Percentiles rank a stretch among this genome's conserved stretches.
Conservation (phyloP, 2,888 invertebrate species). For the Nomada flava region DNA sequence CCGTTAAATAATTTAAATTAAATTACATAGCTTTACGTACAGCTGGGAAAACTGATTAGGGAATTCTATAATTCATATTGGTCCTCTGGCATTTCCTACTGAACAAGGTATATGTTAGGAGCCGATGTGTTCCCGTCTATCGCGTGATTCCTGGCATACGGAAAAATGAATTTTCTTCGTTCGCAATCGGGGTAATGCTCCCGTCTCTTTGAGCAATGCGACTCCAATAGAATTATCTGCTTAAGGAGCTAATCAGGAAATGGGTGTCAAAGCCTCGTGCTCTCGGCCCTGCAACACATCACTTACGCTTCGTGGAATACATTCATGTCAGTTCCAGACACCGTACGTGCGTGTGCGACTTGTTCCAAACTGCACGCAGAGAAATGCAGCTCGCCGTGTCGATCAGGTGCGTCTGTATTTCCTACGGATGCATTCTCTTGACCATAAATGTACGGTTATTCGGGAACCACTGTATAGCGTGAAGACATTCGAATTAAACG, state of each 20-base stretch:
- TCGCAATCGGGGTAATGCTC: not conserved
- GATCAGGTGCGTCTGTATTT: conserved; percentile 32
- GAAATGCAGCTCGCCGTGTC: conserved; percentile 43
- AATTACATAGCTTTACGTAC: not conserved
- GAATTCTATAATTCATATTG: too few species aligned
- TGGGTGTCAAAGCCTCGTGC: conserved; percentile 66
- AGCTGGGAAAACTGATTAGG: too few species aligned
- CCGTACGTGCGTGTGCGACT: conserved; percentile 50
- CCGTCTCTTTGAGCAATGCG: conserved; percentile 1
- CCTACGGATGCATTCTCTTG: conserved; percentile 14
- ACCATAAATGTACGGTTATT: not conserved
- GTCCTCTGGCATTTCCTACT: too few species aligned
- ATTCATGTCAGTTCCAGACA: conserved; percentile 73
- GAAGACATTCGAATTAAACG: too few species aligned
- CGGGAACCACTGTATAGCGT: not conserved
- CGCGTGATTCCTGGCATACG: not conserved
- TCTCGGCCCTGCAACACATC: conserved; percentile 62
- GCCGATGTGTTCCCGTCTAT: not conserved
- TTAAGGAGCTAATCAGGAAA: conserved; percentile 38
- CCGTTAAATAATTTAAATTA: not conserved
- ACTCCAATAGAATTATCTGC: not conserved
- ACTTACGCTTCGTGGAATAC: conserved; percentile 69
- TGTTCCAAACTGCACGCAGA: conserved; percentile 53
- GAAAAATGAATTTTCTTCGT: conserved; percentile 10
- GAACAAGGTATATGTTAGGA: too few species aligned